Conservation (phyloP, 1,140 invertebrate species). For the Proales similis region DNA sequence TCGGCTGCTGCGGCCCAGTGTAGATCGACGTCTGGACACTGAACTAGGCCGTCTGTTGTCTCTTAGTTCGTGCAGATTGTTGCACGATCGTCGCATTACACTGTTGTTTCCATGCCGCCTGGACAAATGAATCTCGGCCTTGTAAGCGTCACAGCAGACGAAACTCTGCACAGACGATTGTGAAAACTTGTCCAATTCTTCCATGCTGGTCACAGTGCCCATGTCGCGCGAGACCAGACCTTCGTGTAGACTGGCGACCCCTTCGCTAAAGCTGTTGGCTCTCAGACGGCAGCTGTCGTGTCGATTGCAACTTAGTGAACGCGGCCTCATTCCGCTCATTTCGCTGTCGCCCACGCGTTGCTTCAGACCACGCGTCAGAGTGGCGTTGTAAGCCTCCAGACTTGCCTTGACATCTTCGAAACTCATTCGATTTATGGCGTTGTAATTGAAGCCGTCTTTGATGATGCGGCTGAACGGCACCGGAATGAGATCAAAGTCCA, state of each 20-base stretch:
- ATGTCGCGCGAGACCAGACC: background rate
- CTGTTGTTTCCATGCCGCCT: background rate
- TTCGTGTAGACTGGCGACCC: background rate
- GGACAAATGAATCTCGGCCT: background rate
- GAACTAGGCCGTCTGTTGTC: too few species aligned
- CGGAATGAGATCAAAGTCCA: conserved; percentile 13
- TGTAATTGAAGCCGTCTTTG: conserved; percentile 31
- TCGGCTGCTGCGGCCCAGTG: too few species aligned
- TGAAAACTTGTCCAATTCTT: background rate
- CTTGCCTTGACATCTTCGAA: conserved; percentile 10
- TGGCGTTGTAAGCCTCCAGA: conserved; percentile 8
- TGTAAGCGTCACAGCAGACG: background rate
- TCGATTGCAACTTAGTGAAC: too few species aligned
- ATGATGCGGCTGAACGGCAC: conserved; percentile 33
- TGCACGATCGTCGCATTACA: too few species aligned
- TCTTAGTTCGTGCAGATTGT: too few species aligned
- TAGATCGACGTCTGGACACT: too few species aligned
- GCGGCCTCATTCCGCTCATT: background rate
- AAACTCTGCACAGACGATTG: background rate
- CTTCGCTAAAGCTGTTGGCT: conserved; percentile 26
- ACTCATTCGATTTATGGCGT: conserved; percentile 31
- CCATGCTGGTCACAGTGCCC: background rate
- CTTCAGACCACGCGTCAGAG: background rate
- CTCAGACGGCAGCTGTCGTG: too few species aligned
- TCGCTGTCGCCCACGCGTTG: background rate